Evolutionary conservation across 2,888 invertebrate genomes (phyloP).

Genomic region (Yponomeuta evonymella): DNA sequence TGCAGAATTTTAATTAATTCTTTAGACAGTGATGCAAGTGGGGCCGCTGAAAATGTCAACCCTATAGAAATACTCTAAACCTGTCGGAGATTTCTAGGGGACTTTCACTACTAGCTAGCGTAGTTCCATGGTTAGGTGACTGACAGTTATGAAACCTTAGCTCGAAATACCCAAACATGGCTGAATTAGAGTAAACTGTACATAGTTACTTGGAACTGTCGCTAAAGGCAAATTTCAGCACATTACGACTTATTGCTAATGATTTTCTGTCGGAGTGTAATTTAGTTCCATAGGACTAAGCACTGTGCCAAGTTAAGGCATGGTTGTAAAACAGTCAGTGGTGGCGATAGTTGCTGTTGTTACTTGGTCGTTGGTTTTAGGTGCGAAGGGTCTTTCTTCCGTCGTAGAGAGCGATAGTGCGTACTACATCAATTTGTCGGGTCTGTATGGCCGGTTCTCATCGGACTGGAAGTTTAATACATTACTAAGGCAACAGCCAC

Average conservation of each 20-base stretch:
- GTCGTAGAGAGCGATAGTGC: no score
- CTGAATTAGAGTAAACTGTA: background rate
- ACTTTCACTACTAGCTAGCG: background rate
- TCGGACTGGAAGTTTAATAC: no score
- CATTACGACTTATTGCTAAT: conserved; percentile 2
- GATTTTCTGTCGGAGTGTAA: background rate
- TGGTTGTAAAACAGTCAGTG: background rate
- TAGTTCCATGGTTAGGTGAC: background rate
- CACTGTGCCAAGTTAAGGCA: background rate
- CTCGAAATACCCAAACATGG: background rate
- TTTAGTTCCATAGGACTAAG: conserved; percentile 5
- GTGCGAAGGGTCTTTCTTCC: no score
- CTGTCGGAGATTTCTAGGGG: background rate
- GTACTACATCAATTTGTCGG: no score
- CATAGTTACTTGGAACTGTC: background rate
- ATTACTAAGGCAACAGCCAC: no score
- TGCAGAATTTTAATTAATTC: no score
- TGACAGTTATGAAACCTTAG: background rate
- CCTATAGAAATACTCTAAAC: no score
- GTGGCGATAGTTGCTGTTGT: no score
- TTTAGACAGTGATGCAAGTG: no score
- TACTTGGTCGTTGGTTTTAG: no score
- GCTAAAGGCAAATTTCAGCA: background rate
- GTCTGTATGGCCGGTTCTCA: no score
- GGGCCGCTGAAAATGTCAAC: no score